A percentile compares a stretch with the other conserved stretches of the same genome.
Evolutionary conservation across 2,888 invertebrate species (phyloP).

Genomic region (Epinotia nisella): DNA sequence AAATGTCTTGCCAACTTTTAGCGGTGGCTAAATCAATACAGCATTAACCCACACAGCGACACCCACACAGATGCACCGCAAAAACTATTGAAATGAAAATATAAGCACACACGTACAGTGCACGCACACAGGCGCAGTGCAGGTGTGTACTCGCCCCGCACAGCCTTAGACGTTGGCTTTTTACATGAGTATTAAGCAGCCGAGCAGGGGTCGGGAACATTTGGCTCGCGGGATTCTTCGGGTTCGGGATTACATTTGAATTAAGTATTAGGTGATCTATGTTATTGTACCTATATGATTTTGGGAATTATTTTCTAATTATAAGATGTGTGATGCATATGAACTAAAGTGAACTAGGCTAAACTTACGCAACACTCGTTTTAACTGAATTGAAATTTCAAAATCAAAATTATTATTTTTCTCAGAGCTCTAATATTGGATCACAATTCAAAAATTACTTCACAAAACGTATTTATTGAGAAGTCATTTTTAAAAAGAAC

Average conservation of each 20-base stretch:
- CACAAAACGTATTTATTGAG: conserved; percentile 15
- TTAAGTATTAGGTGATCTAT: not conserved
- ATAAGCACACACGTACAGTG: conserved; percentile 69
- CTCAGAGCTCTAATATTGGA: not conserved
- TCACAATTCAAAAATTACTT: conserved; percentile 5
- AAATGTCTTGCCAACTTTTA: conserved; percentile 75
- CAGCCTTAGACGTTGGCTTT: conserved; percentile 84
- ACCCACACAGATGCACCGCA: conserved; percentile 71
- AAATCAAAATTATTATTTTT: not conserved
- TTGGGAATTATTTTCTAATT: too few relatives aligned
- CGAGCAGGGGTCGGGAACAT: conserved; percentile 63
- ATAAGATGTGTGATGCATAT: too few relatives aligned
- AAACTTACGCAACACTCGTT: not conserved
- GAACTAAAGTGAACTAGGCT: not conserved
- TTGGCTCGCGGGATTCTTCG: conserved; percentile 49
- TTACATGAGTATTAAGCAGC: conserved; percentile 79
- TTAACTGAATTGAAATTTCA: not conserved
- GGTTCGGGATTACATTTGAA: conserved; percentile 8
- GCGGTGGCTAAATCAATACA: conserved; percentile 77
- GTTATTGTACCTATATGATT: not conserved
- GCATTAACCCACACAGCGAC: conserved; percentile 76
- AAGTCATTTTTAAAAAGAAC: conserved; percentile 39
- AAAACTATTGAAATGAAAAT: conserved; percentile 84
- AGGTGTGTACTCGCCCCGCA: conserved; percentile 66
- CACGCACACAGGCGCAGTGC: conserved; percentile 61